phyloP scores from a whole-genome alignment of 2,888 invertebrate species.

The Pristionchus maxplancki region DNA sequence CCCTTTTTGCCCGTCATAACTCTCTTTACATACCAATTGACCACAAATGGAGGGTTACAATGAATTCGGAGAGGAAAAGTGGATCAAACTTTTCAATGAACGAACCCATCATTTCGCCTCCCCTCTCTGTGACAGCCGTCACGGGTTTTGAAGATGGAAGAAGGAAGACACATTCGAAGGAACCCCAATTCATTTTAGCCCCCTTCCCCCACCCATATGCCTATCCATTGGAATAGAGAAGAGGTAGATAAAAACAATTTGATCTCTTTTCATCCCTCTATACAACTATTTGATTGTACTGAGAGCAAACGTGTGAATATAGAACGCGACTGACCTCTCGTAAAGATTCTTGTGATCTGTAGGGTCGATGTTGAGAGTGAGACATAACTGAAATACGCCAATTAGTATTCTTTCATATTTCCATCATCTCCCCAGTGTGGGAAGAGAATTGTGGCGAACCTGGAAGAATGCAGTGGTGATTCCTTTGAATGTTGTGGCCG shows the following conservation, averaged over 20 bases:
- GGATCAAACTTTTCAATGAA: slow-evolving; percentile 18
- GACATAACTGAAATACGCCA: slow-evolving; percentile 55
- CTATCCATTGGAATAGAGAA: background rate
- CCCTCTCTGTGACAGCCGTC: background rate
- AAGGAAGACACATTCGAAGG: too few species aligned
- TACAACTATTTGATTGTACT: slow-evolving; percentile 15
- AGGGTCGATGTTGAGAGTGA: slow-evolving; percentile 61
- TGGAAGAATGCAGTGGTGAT: slow-evolving; percentile 48
- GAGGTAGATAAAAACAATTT: background rate
- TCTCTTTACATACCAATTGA: slow-evolving; percentile 47
- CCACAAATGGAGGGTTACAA: slow-evolving; percentile 33
- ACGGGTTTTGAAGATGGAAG: background rate
- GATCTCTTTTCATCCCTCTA: background rate
- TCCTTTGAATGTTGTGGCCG: slow-evolving; percentile 39
- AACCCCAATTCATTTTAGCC: too few species aligned
- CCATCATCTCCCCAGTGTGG: background rate
- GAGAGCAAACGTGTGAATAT: background rate
- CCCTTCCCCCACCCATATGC: too few species aligned
- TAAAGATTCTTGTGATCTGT: slow-evolving; percentile 63
- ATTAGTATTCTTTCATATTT: background rate
- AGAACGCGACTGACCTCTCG: slow-evolving; percentile 55
- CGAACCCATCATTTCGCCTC: background rate
- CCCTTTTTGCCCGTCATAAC: slow-evolving; percentile 12
- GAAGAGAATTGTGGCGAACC: too few species aligned
- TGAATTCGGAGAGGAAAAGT: slow-evolving; percentile 35